These are phyloP conservation scores for Pterois miles DNA, from an alignment of 2,797 vertebrate species.

Conservation along the genomic window DNA sequence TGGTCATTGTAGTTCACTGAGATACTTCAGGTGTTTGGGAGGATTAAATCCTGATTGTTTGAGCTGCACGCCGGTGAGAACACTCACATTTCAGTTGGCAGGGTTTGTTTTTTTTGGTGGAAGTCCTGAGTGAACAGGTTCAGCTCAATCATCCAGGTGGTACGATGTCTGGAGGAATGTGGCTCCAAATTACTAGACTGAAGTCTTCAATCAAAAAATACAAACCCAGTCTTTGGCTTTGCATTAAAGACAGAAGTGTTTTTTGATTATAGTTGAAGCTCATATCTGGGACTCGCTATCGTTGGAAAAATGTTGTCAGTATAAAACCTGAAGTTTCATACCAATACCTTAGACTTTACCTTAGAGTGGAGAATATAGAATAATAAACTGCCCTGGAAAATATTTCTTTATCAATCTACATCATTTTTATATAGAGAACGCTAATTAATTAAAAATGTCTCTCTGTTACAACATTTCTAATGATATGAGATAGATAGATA, in stretches of 20 bases:
- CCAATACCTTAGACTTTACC: background rate
- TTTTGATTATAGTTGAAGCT: background rate
- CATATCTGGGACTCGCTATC: background rate
- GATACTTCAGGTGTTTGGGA: background rate
- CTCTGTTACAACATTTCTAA: too few relatives aligned
- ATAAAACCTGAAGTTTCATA: background rate
- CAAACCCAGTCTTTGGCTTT: conserved; percentile 6
- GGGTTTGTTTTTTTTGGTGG: conserved; percentile 23
- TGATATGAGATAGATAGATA: too few relatives aligned
- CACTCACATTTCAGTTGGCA: background rate
- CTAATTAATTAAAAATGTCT: background rate
- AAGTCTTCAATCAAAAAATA: conserved; percentile 16
- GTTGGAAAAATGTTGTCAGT: background rate
- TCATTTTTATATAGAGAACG: too few relatives aligned
- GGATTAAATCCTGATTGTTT: conserved; percentile 31
- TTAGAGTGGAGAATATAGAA: background rate
- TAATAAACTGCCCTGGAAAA: background rate
- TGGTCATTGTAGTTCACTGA: conserved; percentile 14
- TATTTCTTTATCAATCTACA: background rate
- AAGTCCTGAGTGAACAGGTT: conserved; percentile 22
- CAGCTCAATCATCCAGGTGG: conserved; percentile 34
- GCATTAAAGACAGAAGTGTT: background rate
- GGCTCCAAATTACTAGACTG: conserved; percentile 1
- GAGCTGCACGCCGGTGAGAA: background rate
- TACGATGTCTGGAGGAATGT: conserved; percentile 3